Conservation (phyloP, 2,113 vertebrate genomes). For the Callaeas wilsoni region DNA sequence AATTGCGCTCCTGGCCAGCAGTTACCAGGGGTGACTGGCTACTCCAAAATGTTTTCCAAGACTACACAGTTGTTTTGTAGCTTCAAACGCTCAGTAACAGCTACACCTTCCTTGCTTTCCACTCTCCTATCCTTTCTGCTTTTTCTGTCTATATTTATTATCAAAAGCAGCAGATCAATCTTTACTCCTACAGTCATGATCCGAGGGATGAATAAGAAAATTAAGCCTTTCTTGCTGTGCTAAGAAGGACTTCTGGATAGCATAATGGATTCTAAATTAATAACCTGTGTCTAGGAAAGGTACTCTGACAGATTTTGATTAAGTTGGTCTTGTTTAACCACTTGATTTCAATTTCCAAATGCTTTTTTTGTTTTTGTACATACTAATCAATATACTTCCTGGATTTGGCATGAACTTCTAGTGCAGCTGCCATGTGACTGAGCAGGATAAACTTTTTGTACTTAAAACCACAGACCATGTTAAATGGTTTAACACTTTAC, state of each 20-base stretch:
- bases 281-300: not conserved
- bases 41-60: not conserved
- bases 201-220: not conserved
- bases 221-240: not conserved
- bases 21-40: not conserved
- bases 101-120: not conserved
- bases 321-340: not conserved
- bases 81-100: not conserved
- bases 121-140: not conserved
- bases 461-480: not conserved
- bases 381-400: not conserved
- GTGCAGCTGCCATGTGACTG: not conserved
- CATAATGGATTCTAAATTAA: constrained; percentile 23
- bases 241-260: not conserved
- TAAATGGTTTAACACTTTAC: not conserved
- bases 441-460: not conserved
- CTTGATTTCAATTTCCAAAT: not conserved
- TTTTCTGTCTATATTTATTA: not conserved
- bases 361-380: not conserved
- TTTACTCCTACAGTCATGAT: not conserved
- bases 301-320: not conserved
- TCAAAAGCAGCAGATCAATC: constrained; percentile 1
- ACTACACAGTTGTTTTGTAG: not conserved
- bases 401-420: not conserved
- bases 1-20: not conserved